These are phyloP conservation scores for Aphidoletes aphidimyza DNA, from an alignment of 2,888 invertebrate genomes.

Conservation along the genomic window DNA sequence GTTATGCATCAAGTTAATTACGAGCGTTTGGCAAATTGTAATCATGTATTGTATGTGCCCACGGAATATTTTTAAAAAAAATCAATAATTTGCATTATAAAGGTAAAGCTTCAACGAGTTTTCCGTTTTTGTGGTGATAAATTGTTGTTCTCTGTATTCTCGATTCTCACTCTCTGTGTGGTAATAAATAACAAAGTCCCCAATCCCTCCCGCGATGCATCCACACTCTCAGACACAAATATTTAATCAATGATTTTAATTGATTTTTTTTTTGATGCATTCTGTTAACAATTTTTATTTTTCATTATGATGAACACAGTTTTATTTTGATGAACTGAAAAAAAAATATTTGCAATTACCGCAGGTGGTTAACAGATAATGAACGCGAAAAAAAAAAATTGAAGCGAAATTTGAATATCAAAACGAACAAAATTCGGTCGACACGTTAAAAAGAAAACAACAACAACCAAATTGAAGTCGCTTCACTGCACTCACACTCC, in stretches of 20 bases:
- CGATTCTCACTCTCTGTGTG: no score
- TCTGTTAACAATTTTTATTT: not conserved
- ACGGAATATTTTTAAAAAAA: no score
- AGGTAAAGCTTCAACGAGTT: constrained; percentile 30
- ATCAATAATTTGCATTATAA: constrained; percentile 18
- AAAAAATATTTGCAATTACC: constrained; percentile 22
- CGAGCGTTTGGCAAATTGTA: not conserved
- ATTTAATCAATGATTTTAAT: constrained; percentile 36
- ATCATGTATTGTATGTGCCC: not conserved
- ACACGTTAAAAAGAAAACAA: not conserved
- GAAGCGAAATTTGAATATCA: not conserved
- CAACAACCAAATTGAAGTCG: not conserved
- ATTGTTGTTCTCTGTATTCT: not conserved
- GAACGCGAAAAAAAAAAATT: not conserved
- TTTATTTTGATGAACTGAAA: not conserved
- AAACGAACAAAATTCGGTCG: not conserved
- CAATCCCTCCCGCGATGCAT: no score
- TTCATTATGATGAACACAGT: not conserved
- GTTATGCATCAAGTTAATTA: constrained; percentile 15
- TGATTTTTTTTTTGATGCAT: not conserved
- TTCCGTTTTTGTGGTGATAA: constrained; percentile 1
- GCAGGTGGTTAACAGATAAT: constrained; percentile 41
- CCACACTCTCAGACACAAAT: not conserved
- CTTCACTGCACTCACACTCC: not conserved
- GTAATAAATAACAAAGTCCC: not conserved